Percentiles rank a stretch among this genome's conserved stretches.
Evolutionary conservation across 2,888 invertebrate species (phyloP).

Genomic region (Tortrix viridana): DNA sequence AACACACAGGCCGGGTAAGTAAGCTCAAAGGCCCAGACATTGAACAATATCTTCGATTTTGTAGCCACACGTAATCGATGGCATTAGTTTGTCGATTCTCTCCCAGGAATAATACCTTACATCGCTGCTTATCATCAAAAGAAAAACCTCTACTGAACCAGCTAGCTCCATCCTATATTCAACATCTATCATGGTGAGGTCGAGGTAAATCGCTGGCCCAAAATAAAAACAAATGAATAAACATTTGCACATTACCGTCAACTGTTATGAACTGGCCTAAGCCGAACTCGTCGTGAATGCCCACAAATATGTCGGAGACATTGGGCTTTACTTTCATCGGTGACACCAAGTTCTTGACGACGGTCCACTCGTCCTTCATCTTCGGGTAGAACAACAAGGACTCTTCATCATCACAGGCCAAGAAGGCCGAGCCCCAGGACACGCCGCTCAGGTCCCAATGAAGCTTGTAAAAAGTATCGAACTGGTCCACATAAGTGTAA

Average conservation of each 20-base stretch:
- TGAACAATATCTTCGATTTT: no score
- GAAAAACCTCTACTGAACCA: no score
- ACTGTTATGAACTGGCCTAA: constrained; percentile 56
- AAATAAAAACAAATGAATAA: no score
- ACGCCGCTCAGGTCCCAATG: constrained; percentile 47
- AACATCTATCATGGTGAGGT: no score
- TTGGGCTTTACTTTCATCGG: constrained; percentile 42
- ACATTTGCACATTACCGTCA: constrained; percentile 53
- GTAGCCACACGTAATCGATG: no score
- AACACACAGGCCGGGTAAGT: no score
- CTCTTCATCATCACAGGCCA: constrained; percentile 55
- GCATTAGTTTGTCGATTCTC: no score
- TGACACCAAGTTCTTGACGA: constrained; percentile 47
- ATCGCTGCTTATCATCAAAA: no score
- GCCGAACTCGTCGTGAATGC: constrained; percentile 53
- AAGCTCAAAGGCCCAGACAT: no score
- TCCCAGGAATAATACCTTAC: no score
- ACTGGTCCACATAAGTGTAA: constrained; percentile 52
- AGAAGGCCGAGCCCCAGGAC: constrained; percentile 49
- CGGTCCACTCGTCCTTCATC: constrained; percentile 48
- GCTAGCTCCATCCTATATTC: no score
- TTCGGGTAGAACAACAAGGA: constrained; percentile 56
- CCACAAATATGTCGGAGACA: constrained; percentile 51
- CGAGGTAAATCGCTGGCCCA: no score
- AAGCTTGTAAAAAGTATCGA: constrained; percentile 57